Base-by-base conservation (phyloP, 2,797 vertebrate species). In the Nasua narica region DNA sequence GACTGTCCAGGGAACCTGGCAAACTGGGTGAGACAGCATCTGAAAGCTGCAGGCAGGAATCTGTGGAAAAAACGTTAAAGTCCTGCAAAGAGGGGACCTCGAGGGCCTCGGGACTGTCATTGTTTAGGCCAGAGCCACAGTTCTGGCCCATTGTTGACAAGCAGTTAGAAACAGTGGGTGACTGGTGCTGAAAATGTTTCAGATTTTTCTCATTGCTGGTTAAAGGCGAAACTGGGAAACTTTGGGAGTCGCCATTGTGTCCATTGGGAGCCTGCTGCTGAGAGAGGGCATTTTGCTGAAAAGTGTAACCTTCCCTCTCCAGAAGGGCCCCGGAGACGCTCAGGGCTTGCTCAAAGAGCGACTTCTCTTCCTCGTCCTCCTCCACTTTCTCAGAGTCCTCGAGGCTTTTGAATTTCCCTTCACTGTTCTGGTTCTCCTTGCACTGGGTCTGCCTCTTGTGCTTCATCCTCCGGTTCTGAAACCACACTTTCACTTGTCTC, bases 171-270 rank as follows among this genome's bases (percentile, higher is more conserved):
- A 98, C 99, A 99, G 99, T 99, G 99, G 99, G 99, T 98, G 99
- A 99, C 98, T 99, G 98, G 97, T 99, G 99, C 97, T 99, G 99
- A 98, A 99, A 99, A 99, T 99, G 99, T 99, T 99, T 99, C 98
- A 99, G 99, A 99, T 99, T 99, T 99, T 99, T 99, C 99, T 99
- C 99, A 99, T 99, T 99, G 99, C 99, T 99, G 98, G 99, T 99
- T 98, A 99, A 98, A 98, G 99, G 99, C 97, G 99, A 99, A 97
- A 99, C 99, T 97, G 99, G 99, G 97, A 99, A 99, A 99, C 98
- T 98, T 98, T 99, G 98, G 97, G 99, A 98, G 97, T 99, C 99
- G 96, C 99, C 99, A 99, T 99, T 99, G 99, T 99, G 99, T 97
- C 98, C 98, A 97, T 98, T 99, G 84, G 99, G 99, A 40, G 99